Conservation (phyloP, 2,888 invertebrate genomes). For the Chalcis sispes region DNA sequence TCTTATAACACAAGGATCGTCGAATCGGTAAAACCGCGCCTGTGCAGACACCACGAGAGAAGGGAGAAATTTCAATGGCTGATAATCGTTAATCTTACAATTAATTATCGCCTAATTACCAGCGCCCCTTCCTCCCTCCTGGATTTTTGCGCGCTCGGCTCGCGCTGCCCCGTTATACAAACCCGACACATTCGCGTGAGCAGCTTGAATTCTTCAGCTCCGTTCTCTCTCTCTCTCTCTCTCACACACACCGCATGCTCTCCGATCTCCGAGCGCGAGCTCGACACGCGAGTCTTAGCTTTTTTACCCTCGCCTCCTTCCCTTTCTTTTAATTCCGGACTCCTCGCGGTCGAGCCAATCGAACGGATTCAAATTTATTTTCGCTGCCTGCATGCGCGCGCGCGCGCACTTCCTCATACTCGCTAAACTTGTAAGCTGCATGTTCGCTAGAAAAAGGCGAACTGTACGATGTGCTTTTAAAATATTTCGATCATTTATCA, state of each 20-base stretch:
- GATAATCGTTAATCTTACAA: conserved; percentile 69
- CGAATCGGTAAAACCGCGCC: no score
- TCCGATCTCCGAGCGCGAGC: neutral
- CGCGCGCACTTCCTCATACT: conserved; percentile 53
- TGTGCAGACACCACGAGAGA: neutral
- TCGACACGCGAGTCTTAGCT: conserved; percentile 40
- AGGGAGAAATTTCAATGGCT: neutral
- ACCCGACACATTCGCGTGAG: conserved; percentile 41
- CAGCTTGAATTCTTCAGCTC: conserved; percentile 39
- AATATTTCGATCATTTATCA: neutral
- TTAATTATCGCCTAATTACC: conserved; percentile 73
- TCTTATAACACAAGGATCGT: no score
- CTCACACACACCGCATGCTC: neutral
- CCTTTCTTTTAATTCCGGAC: neutral
- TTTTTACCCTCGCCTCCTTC: neutral
- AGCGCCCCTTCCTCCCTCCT: conserved; percentile 58
- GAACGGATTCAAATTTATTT: conserved; percentile 56
- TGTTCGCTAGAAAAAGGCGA: conserved; percentile 11
- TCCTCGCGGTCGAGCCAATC: conserved; percentile 34
- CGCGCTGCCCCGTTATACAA: conserved; percentile 39
- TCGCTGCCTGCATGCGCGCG: conserved; percentile 42
- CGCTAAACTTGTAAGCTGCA: neutral
- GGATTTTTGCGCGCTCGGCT: conserved; percentile 4
- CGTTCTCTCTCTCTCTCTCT: conserved; percentile 13
- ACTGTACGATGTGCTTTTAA: conserved; percentile 4